Evolutionary conservation across 2,797 vertebrate species (phyloP).

Genomic region (Myiotriccus ornatus): DNA sequence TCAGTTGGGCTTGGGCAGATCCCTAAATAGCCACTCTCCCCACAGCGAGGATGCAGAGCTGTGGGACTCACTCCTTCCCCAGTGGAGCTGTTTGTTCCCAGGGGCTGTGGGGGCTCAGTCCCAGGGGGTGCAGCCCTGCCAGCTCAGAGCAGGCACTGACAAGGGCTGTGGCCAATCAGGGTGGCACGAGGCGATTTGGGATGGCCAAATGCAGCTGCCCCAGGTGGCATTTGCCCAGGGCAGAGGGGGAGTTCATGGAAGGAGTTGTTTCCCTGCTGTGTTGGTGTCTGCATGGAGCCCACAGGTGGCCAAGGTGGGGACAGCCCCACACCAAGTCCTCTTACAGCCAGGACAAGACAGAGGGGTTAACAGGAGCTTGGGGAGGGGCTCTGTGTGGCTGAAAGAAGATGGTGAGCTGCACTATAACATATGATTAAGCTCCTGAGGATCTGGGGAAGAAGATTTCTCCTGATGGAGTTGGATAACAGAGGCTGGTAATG

Average conservation of each 20-base stretch:
- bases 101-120: fast-evolving
- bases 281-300: fast-evolving
- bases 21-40: background rate
- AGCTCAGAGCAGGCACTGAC: background rate
- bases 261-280: background rate
- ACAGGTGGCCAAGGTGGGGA: background rate
- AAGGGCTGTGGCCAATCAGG: background rate
- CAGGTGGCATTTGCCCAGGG: background rate
- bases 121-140: background rate
- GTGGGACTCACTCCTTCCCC: background rate
- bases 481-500: background rate
- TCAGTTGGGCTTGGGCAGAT: background rate
- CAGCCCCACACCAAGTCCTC: background rate
- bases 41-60: background rate
- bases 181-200: background rate
- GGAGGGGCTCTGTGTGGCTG: background rate
- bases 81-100: background rate
- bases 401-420: background rate
- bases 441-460: background rate
- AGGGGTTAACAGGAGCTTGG: background rate
- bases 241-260: background rate
- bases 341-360: background rate
- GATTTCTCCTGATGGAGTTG: background rate
- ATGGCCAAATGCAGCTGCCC: background rate
- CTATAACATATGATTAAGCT: background rate